Evolutionary conservation across 1,140 invertebrate genomes (phyloP), one percentile per base, ranked within the genome.

Genomic region (Dendrolimus kikuchii): DNA sequence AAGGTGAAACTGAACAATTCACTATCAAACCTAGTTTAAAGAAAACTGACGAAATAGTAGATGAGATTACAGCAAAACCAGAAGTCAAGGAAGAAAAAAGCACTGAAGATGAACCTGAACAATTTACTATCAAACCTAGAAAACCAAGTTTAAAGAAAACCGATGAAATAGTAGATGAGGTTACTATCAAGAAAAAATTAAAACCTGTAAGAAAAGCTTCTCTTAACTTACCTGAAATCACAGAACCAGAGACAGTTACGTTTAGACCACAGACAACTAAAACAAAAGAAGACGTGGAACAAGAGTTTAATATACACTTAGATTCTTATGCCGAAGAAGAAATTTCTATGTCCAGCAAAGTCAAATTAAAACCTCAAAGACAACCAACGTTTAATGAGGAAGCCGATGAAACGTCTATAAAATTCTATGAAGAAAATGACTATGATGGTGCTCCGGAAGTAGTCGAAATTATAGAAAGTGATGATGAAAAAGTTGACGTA

Each of bases 321-420:
- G 93, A 95, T 81, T 93, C 92, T 0, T 95, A 95, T 77, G 93
- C 93, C 46, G 94, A 95, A 86, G 94, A 95, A 88, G 93, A 95
- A 81, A 93, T 95, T 59, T 94, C 93, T 5, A 93, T 95, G 91
- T 92, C 93, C 7, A 93, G 93, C 55, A 95, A 94, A 84, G 91
- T 95, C 4, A 93, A 93, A 85, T 59, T 95, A n/a, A 95, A 92
- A 65, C 92, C 92, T 42, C 92, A 90, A 73, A 88, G 88, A 54
- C 90, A 90, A 53, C 87, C 88, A 49, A 94, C 93, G 5, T 94
- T 91, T 77, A 90, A 88, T 6, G 93, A 95, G 84, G 93, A 93
- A 82, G 86, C 90, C 10, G 90, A 90, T 41, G 92, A 94, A 88
- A 90, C 92, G 55, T 92, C 91, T 4, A 92, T 94, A 36, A 90